Evolutionary conservation across 2,113 vertebrate genomes (phyloP).

Genomic region (Callipepla squamata): DNA sequence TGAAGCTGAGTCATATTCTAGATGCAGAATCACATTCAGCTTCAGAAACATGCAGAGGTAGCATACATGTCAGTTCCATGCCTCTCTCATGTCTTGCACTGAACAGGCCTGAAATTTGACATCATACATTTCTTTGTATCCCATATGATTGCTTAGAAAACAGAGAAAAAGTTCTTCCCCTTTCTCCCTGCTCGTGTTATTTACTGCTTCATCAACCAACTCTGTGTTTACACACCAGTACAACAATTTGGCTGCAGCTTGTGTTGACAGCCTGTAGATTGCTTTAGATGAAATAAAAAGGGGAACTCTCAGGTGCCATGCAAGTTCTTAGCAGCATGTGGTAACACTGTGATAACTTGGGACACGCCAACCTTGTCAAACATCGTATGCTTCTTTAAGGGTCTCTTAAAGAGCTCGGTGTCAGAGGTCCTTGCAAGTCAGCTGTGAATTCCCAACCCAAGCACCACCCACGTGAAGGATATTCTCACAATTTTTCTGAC

Average conservation of each 20-base stretch:
- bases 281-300: background rate
- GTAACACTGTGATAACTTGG: background rate
- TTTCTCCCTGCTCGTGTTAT: background rate
- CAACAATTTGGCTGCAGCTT: background rate
- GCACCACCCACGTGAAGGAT: rapidly evolving
- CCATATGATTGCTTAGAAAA: background rate
- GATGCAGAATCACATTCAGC: background rate
- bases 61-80: background rate
- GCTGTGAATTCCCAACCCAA: background rate
- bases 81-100: background rate
- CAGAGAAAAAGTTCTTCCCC: background rate
- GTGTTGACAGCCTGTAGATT: background rate
- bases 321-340: background rate
- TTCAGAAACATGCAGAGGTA: background rate
- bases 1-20: background rate
- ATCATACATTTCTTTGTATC: background rate
- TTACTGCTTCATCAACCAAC: background rate
- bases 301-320: background rate
- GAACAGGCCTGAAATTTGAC: background rate
- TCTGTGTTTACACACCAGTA: background rate
- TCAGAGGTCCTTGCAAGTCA: background rate
- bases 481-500: background rate
- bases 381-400: background rate
- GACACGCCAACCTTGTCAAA: background rate
- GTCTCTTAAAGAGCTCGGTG: background rate